Percentiles rank a stretch among this genome's conserved stretches.
Evolutionary conservation across 2,888 invertebrate species (phyloP).

Genomic region (Drosophila yooni): DNA sequence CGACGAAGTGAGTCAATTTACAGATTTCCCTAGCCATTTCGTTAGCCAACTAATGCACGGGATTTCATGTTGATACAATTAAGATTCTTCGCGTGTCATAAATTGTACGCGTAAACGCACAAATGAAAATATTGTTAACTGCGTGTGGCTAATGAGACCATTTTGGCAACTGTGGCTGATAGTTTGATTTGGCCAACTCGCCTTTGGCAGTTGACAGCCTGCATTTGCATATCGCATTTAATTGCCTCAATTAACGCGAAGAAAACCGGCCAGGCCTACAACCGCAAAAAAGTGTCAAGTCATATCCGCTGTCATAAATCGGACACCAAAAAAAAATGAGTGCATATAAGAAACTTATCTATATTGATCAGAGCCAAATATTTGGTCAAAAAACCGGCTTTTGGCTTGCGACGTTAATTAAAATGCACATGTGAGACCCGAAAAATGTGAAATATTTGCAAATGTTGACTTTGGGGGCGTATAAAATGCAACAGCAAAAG

Average conservation of each 20-base stretch:
- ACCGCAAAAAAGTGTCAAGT: constrained; percentile 54
- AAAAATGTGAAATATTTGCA: constrained; percentile 37
- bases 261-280: constrained; percentile 45
- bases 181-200: constrained; percentile 10
- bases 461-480: constrained; percentile 38
- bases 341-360: constrained; percentile 16
- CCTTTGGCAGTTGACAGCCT: constrained; percentile 8
- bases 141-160: constrained; percentile 70
- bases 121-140: constrained; percentile 21
- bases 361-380: constrained; percentile 52
- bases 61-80: constrained; percentile 23
- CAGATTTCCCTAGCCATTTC: constrained; percentile 46
- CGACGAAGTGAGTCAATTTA: constrained; percentile 47
- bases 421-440: constrained; percentile 39
- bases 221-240: constrained; percentile 53
- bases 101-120: constrained; percentile 38
- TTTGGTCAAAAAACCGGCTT: constrained; percentile 45
- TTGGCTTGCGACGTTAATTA: constrained; percentile 53
- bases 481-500: constrained; percentile 16
- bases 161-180: constrained; percentile 21
- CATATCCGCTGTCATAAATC: constrained; percentile 76
- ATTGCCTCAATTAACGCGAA: constrained; percentile 75
- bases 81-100: constrained; percentile 51
- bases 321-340: constrained; percentile 13
- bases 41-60: constrained; percentile 68